These are phyloP conservation scores for Pristis pectinata DNA, from an alignment of 2,797 vertebrate genomes.

Conservation along the genomic window DNA sequence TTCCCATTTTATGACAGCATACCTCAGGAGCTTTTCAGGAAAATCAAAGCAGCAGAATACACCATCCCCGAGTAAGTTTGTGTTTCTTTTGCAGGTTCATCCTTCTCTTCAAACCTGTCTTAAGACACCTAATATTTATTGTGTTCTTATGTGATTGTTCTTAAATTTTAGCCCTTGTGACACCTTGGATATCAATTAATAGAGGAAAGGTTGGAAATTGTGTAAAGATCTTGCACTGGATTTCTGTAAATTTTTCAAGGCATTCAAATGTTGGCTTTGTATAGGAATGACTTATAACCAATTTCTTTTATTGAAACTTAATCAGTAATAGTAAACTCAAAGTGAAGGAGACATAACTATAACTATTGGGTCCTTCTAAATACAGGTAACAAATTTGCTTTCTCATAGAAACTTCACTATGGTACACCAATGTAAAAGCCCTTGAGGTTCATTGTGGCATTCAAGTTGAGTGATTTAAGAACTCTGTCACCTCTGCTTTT, in stretches of 20 bases:
- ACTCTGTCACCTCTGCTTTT: not conserved
- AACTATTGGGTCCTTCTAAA: not conserved
- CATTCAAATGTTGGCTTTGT: not conserved
- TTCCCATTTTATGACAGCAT: slow-evolving; percentile 99
- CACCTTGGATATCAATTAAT: not conserved
- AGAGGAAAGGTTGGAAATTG: not conserved
- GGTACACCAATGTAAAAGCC: not conserved
- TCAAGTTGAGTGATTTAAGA: not conserved
- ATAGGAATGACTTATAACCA: not conserved
- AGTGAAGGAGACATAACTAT: not conserved
- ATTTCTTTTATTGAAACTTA: not conserved
- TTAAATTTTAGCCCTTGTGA: not conserved
- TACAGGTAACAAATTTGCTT: not conserved
- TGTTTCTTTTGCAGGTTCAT: not conserved
- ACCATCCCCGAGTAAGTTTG: slow-evolving; percentile 91
- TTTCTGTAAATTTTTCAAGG: not conserved
- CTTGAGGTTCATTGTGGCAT: not conserved
- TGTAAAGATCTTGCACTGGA: not conserved
- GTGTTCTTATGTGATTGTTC: not conserved
- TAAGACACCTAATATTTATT: not conserved
- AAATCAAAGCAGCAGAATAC: slow-evolving; percentile 98
- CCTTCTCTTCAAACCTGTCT: not conserved
- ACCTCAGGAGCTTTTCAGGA: slow-evolving; percentile 98
- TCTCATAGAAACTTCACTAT: too few relatives aligned
- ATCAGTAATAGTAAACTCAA: not conserved